A percentile compares a stretch with the other conserved stretches of the same genome.
These are phyloP conservation scores for Ramphastos sulfuratus DNA, from an alignment of 2,113 vertebrate genomes.

Conservation along the genomic window DNA sequence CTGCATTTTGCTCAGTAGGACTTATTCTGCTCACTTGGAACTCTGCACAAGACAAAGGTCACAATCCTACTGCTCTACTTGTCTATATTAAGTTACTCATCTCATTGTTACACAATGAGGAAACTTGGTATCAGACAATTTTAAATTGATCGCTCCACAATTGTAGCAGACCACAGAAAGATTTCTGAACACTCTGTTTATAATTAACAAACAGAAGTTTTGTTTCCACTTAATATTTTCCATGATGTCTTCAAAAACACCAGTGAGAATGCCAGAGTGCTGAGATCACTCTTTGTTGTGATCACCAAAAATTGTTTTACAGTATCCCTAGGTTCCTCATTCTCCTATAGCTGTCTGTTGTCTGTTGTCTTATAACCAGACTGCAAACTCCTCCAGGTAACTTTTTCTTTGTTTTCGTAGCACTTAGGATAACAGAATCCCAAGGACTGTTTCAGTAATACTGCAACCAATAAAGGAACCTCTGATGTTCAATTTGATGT, in stretches of 20 bases:
- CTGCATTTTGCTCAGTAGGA: neutral
- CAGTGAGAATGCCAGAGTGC: neutral
- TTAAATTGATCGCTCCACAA: conserved; percentile 14
- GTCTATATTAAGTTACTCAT: neutral
- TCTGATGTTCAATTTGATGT: neutral
- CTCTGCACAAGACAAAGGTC: neutral
- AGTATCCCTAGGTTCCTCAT: neutral
- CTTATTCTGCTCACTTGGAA: neutral
- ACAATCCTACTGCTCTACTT: neutral
- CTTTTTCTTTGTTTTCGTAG: neutral
- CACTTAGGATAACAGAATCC: neutral
- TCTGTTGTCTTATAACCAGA: neutral
- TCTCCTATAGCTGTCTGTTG: neutral
- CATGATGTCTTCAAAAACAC: neutral
- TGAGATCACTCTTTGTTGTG: conserved; percentile 29
- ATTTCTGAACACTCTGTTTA: conserved; percentile 11
- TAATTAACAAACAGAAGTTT: conserved; percentile 17
- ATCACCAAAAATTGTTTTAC: neutral
- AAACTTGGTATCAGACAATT: conserved; percentile 21
- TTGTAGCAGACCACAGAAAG: conserved; percentile 30
- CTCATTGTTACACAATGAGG: conserved; percentile 2
- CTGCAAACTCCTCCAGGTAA: neutral
- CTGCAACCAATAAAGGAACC: neutral
- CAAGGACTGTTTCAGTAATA: neutral
- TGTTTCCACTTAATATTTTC: conserved; percentile 42